Percentiles rank a stretch among this genome's conserved stretches.
Evolutionary conservation across 2,888 invertebrate genomes (phyloP).

Genomic region (Lysandra bellargus): DNA sequence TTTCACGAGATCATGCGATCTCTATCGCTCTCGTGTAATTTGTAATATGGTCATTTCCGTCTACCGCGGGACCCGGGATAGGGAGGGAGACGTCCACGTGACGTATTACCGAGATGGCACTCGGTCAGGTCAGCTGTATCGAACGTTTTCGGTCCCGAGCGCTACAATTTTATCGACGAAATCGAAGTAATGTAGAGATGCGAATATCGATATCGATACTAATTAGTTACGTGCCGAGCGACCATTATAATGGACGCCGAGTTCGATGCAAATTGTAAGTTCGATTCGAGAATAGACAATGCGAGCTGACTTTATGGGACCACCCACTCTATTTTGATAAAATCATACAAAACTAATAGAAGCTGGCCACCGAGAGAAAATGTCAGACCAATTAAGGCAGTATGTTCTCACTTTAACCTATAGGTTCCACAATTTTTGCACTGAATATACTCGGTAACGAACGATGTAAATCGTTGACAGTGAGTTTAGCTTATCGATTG

Average conservation of each 20-base stretch:
- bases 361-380: conserved; percentile 17
- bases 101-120: conserved; percentile 75
- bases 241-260: conserved; percentile 72
- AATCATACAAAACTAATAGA: conserved; percentile 42
- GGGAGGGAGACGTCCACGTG: conserved; percentile 76
- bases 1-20: conserved; percentile 72
- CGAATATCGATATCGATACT: conserved; percentile 72
- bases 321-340: conserved; percentile 66
- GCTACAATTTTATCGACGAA: conserved; percentile 39
- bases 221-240: conserved; percentile 69
- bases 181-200: conserved; percentile 59
- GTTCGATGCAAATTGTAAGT: conserved; percentile 78
- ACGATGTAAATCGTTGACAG: conserved; percentile 27
- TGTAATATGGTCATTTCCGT: conserved; percentile 62
- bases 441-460: conserved; percentile 9
- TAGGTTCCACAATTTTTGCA: background rate
- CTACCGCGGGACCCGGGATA: conserved; percentile 62
- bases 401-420: conserved; percentile 13
- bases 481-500: conserved; percentile 46
- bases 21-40: conserved; percentile 62
- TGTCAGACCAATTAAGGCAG: conserved; percentile 14
- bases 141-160: conserved; percentile 37
- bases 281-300: conserved; percentile 79
- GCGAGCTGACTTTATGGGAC: conserved; percentile 73
- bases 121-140: conserved; percentile 63